These are phyloP conservation scores for Anolis apletophallus DNA, from an alignment of 2,797 vertebrate genomes.

Conservation along the genomic window DNA sequence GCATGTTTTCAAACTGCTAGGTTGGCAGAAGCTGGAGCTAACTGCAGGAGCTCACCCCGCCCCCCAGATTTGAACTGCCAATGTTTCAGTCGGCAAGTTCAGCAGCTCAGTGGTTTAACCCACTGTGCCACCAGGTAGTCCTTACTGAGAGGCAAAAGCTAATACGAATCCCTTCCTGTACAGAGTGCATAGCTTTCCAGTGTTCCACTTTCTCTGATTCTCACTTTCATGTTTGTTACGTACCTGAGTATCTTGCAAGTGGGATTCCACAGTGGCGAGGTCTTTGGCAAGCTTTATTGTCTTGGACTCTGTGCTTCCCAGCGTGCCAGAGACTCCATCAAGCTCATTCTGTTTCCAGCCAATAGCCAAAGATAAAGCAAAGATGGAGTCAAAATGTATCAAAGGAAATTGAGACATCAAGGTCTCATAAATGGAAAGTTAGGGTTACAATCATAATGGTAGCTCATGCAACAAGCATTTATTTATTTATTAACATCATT, in stretches of 20 bases:
- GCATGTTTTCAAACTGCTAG: too few relatives aligned
- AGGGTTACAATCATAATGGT: neutral
- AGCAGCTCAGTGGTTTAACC: too few relatives aligned
- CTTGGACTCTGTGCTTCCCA: constrained; percentile 86
- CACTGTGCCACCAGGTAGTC: too few relatives aligned
- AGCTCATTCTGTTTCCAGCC: constrained; percentile 82
- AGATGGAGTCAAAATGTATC: neutral
- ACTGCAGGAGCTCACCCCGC: too few relatives aligned
- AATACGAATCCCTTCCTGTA: neutral
- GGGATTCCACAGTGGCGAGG: constrained; percentile 85
- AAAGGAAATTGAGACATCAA: neutral
- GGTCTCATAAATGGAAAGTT: neutral
- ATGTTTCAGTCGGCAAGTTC: too few relatives aligned
- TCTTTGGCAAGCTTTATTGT: constrained; percentile 87
- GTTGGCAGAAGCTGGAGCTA: too few relatives aligned
- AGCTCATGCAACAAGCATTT: neutral
- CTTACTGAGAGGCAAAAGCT: neutral
- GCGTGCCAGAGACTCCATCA: constrained; percentile 79
- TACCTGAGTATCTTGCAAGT: constrained; percentile 90
- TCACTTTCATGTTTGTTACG: neutral
- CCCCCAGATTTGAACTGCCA: too few relatives aligned
- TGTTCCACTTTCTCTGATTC: too few relatives aligned
- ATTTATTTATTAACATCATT: too few relatives aligned
- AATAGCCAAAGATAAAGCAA: neutral
- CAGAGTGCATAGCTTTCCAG: neutral